These are phyloP conservation scores for Scaeva pyrastri DNA, from an alignment of 2,888 invertebrate genomes.

Conservation along the genomic window DNA sequence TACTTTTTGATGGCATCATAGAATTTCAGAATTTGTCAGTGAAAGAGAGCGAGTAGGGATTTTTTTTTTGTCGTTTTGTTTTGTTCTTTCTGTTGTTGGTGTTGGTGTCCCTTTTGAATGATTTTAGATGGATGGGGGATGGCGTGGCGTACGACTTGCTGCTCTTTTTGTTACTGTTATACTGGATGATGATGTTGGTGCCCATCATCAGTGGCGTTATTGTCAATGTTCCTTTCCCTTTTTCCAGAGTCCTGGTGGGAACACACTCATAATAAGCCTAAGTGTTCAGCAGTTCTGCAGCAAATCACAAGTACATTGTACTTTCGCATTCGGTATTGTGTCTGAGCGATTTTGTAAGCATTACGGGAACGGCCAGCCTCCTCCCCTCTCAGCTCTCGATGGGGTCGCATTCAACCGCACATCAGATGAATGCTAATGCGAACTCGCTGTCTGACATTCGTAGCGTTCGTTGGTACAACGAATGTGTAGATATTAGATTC, in stretches of 20 bases:
- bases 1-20: constrained; percentile 75
- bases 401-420: constrained; percentile 66
- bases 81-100: neutral
- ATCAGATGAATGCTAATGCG: constrained; percentile 75
- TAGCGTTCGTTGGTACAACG: constrained; percentile 35
- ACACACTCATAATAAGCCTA: constrained; percentile 71
- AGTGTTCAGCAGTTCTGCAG: constrained; percentile 70
- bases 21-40: constrained; percentile 73
- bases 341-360: constrained; percentile 52
- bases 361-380: neutral
- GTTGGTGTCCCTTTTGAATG: constrained; percentile 7
- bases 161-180: constrained; percentile 5
- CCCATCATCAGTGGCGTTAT: constrained; percentile 72
- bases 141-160: constrained; percentile 40
- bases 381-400: neutral
- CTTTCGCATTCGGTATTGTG: constrained; percentile 38
- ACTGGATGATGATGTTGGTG: constrained; percentile 29
- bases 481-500: constrained; percentile 75
- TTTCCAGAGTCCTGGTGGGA: constrained; percentile 16
- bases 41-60: constrained; percentile 7
- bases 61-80: neutral
- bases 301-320: constrained; percentile 72
- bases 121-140: constrained; percentile 17
- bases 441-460: constrained; percentile 74
- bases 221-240: constrained; percentile 62